These are phyloP conservation scores for Ophiodon elongatus DNA, from an alignment of 2,113 vertebrate genomes.

Conservation along the genomic window DNA sequence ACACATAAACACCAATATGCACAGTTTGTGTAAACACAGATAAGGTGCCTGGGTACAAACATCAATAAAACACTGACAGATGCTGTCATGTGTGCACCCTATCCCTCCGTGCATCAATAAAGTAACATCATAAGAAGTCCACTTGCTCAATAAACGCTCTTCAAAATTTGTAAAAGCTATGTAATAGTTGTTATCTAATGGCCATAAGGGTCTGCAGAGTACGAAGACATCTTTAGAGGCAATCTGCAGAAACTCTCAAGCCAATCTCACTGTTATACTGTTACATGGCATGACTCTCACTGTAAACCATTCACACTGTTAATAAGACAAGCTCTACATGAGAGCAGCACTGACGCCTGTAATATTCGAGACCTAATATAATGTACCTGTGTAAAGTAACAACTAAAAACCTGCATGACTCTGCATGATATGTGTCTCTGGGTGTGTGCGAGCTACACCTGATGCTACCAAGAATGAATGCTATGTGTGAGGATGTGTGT, in stretches of 20 bases:
- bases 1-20: constrained; percentile 74
- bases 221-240: constrained; percentile 9
- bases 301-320: constrained; percentile 29
- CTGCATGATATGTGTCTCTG: constrained; percentile 52
- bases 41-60: constrained; percentile 73
- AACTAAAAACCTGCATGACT: constrained; percentile 61
- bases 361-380: constrained; percentile 43
- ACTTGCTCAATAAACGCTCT: constrained; percentile 32
- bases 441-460: constrained; percentile 69
- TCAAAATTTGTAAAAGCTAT: constrained; percentile 34
- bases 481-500: constrained; percentile 68
- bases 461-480: constrained; percentile 78
- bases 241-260: constrained; percentile 31
- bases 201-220: background rate
- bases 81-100: constrained; percentile 67
- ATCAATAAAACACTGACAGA: constrained; percentile 79
- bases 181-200: constrained; percentile 29
- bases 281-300: constrained; percentile 45
- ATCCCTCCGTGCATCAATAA: constrained; percentile 55
- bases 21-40: constrained; percentile 76
- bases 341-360: constrained; percentile 28
- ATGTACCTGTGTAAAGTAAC: constrained; percentile 59
- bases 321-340: constrained; percentile 49
- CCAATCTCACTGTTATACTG: constrained; percentile 57
- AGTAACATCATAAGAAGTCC: constrained; percentile 53